phyloP scores from a whole-genome alignment of 2,888 invertebrate genomes.

The Ditylenchus weischeri region DNA sequence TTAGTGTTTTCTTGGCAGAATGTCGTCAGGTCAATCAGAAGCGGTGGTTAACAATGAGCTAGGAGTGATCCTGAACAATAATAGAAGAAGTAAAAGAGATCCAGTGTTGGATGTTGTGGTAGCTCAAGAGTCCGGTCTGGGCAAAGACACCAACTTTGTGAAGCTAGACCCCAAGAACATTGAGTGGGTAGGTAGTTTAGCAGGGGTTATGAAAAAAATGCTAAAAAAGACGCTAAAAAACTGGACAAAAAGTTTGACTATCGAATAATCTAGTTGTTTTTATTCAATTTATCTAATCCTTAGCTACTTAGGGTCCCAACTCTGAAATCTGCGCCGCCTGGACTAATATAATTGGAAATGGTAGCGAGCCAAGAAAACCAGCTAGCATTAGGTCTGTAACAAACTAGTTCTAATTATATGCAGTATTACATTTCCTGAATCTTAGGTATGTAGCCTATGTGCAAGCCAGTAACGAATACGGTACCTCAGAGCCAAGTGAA shows the following conservation, averaged over 20 bases:
- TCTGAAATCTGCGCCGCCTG: constrained; percentile 29
- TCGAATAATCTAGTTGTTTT: no score
- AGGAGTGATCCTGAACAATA: no score
- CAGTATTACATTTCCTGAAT: no score
- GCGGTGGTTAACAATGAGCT: no score
- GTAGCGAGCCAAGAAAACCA: neutral
- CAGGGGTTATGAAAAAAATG: neutral
- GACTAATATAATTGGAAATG: neutral
- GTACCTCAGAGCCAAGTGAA: constrained; percentile 58
- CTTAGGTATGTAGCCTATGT: constrained; percentile 72
- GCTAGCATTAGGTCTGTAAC: no score
- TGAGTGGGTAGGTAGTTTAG: constrained; percentile 10
- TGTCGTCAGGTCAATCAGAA: no score
- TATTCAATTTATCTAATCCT: no score
- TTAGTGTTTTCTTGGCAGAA: no score
- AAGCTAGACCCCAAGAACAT: constrained; percentile 19
- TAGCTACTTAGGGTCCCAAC: constrained; percentile 26
- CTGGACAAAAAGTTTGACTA: no score
- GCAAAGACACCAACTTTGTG: constrained; percentile 22
- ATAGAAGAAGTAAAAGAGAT: constrained; percentile 6
- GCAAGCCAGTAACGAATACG: constrained; percentile 73
- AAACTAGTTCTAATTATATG: no score
- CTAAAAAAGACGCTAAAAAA: no score
- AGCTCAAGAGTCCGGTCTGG: constrained; percentile 25
- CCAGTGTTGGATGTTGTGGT: constrained; percentile 19